phyloP scores from a whole-genome alignment of 2,113 vertebrate genomes.

The Ia io region DNA sequence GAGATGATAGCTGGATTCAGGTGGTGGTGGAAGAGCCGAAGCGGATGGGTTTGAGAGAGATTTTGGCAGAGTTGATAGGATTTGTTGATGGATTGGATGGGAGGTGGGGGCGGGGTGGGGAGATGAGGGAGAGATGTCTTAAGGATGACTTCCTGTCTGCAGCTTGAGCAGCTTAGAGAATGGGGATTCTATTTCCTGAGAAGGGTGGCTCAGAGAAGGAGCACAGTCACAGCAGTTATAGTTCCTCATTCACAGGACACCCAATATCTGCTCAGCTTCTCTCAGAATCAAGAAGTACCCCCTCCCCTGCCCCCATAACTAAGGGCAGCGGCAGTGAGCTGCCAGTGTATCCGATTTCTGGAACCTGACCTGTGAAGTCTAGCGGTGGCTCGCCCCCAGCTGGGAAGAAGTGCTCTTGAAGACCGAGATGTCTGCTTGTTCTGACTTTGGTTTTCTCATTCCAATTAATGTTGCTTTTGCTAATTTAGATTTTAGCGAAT shows the following conservation, averaged over 20 bases:
- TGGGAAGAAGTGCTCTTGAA: not conserved
- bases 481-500: not conserved
- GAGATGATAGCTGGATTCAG: not conserved
- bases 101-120: too few relatives aligned
- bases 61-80: not conserved
- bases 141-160: not conserved
- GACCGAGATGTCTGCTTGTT: not conserved
- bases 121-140: not conserved
- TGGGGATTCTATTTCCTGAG: not conserved
- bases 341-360: not conserved
- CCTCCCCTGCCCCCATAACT: not conserved
- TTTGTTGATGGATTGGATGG: not conserved
- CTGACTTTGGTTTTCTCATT: not conserved
- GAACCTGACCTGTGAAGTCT: not conserved
- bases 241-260: not conserved
- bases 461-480: not conserved
- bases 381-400: not conserved
- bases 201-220: not conserved
- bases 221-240: rapidly evolving
- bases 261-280: not conserved
- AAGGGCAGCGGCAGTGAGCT: not conserved
- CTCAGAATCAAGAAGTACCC: not conserved
- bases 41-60: not conserved
- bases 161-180: not conserved
- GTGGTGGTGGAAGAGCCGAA: not conserved